These are phyloP conservation scores for Leptinotarsa haldemani DNA, from an alignment of 2,888 invertebrate genomes.

Conservation along the genomic window DNA sequence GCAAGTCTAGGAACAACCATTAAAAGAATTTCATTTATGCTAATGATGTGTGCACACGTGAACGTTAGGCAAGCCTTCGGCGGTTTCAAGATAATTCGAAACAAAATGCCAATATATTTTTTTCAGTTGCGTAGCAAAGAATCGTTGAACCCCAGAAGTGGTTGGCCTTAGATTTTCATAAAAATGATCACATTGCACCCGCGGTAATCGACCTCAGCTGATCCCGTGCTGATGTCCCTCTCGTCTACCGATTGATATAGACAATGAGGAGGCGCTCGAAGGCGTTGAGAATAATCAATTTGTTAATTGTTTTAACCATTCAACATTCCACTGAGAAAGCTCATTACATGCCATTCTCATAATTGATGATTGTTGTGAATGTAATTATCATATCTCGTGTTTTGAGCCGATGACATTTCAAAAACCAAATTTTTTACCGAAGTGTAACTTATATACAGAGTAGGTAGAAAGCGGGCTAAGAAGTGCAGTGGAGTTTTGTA, in stretches of 20 bases:
- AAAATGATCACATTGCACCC: slow-evolving; percentile 69
- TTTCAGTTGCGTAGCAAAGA: slow-evolving; percentile 48
- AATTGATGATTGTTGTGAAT: background rate
- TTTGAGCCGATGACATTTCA: background rate
- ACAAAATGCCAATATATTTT: slow-evolving; percentile 43
- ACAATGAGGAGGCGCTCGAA: slow-evolving; percentile 17
- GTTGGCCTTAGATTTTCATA: slow-evolving; percentile 70
- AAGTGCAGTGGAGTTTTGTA: too few relatives aligned
- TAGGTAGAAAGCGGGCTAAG: too few relatives aligned
- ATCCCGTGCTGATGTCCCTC: slow-evolving; percentile 26
- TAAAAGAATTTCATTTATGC: slow-evolving; percentile 23
- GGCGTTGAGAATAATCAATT: slow-evolving; percentile 4
- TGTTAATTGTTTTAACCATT: background rate
- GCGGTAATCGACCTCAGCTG: slow-evolving; percentile 59
- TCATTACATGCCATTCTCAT: background rate
- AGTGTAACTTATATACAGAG: too few relatives aligned
- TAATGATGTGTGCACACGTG: slow-evolving; percentile 22
- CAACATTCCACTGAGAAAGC: background rate
- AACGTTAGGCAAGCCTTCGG: slow-evolving; percentile 15
- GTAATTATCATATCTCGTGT: background rate
- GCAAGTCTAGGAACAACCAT: slow-evolving; percentile 1
- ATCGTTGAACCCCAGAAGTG: slow-evolving; percentile 63
- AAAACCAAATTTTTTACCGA: too few relatives aligned
- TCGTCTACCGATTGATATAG: slow-evolving; percentile 21
- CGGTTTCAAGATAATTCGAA: slow-evolving; percentile 33